Evolutionary conservation across 1,140 invertebrate genomes (phyloP), one percentile per base, ranked within the genome.

Genomic region (Bombus difficillimus): DNA sequence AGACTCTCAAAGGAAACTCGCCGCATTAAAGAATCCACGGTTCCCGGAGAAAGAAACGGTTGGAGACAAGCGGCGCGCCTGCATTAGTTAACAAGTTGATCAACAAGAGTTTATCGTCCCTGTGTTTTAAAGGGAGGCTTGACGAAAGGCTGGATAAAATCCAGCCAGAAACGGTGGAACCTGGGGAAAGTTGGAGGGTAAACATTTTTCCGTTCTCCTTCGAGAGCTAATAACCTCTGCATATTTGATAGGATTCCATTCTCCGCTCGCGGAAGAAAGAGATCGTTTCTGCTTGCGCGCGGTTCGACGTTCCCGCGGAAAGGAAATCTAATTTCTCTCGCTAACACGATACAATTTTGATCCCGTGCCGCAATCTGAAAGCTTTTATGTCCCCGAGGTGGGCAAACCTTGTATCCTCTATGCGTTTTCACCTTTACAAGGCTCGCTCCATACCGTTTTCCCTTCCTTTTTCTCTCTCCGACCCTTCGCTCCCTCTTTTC

Each of bases 291-390:
- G 68, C 81, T 39, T 72, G 34, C 53, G 68, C 79, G 68, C 47
- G 18, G 47, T 53, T 53, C 47, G 18, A 53, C 47, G 47, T 53
- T 53, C 47, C 18, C 47, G 47, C 82, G 47, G 64, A 89, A 85
- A 68, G 81, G 71, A 88, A 92, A 93, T 92, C 86, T 91, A 92
- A 88, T 91, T 92, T 89, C 82, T 92, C 87, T 75, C 43, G 75
- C 88, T 86, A 87, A 90, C 85, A 87, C 85, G 74, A 93, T 93
- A 76, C 90, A 93, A 90, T 92, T 92, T 92, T 92, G 88, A 92
- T 91, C 83, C 64, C 57, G 81, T 37, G 83, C 84, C 72, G 64
- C 77, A 85, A 89, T 88, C 64, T 80, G 64, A 87, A 91, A 91
- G 85, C 72, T 79, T 90, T 92, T 83, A 64, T 85, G 74, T 82